Percentiles rank a stretch among this genome's conserved stretches.
Evolutionary conservation across 2,113 vertebrate genomes (phyloP).

Genomic region (Mus musculus): DNA sequence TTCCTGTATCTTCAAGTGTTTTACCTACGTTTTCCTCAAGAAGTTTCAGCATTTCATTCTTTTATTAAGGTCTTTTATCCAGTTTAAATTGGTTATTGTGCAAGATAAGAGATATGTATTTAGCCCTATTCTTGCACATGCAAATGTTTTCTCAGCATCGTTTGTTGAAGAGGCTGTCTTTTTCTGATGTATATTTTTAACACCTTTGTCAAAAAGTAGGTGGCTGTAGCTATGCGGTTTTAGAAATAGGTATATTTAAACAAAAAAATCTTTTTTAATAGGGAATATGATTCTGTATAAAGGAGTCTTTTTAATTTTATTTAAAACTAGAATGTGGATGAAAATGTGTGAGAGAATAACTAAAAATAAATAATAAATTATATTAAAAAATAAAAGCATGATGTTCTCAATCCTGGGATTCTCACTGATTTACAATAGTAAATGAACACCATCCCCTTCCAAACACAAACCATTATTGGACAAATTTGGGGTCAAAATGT

Average conservation of each 20-base stretch:
- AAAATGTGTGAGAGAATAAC: not conserved
- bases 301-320: conserved; percentile 38
- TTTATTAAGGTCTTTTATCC: not conserved
- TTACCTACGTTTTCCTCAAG: not conserved
- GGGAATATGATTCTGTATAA: not conserved
- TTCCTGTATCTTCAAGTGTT: not conserved
- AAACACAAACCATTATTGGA: not conserved
- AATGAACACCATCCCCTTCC: not conserved
- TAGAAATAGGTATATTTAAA: conserved; percentile 38
- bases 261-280: conserved; percentile 48
- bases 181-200: not conserved
- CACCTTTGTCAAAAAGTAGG: not conserved
- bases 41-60: not conserved
- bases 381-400: not conserved
- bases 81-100: not conserved
- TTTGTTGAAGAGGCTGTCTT: not conserved
- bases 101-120: not conserved
- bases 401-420: not conserved
- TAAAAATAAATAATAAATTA: not conserved
- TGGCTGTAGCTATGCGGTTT: not conserved
- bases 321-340: conserved; percentile 60
- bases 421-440: not conserved
- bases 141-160: not conserved
- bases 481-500: not conserved
- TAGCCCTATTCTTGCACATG: not conserved